Conservation (phyloP, 2,888 invertebrate species). For the Lasioglossum marginatum region DNA sequence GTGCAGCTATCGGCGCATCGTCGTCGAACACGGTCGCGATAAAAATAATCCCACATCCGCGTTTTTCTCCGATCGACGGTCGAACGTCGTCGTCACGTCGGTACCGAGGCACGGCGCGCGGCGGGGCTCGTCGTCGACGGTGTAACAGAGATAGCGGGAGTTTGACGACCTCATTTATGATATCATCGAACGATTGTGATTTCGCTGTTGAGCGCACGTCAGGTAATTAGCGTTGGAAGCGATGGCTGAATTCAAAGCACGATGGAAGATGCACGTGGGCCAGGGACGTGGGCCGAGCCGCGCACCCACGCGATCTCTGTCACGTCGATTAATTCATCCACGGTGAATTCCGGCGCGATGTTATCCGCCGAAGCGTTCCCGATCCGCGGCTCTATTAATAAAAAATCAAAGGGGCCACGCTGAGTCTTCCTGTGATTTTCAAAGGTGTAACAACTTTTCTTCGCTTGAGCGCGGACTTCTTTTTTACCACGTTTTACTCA, state of each 20-base stretch:
- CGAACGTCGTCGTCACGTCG: neutral
- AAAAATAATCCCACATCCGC: constrained; percentile 46
- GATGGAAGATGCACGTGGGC: constrained; percentile 74
- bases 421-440: neutral
- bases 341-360: constrained; percentile 49
- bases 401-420: neutral
- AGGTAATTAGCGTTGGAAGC: constrained; percentile 68
- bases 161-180: constrained; percentile 54
- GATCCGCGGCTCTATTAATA: neutral
- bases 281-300: constrained; percentile 71
- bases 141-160: constrained; percentile 23
- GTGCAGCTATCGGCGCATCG: constrained; percentile 43
- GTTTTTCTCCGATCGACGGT: constrained; percentile 17
- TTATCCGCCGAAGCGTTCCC: constrained; percentile 51
- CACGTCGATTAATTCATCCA: constrained; percentile 65
- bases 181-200: constrained; percentile 62
- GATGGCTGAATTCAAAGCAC: constrained; percentile 58
- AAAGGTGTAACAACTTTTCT: neutral
- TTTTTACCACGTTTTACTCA: too few species aligned
- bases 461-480: neutral
- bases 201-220: constrained; percentile 52
- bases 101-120: neutral
- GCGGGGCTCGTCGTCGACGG: neutral
- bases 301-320: constrained; percentile 44
- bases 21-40: constrained; percentile 17